Evolutionary conservation across 2,113 vertebrate species (phyloP).

Genomic region (Nerophis lumbriciformis): DNA sequence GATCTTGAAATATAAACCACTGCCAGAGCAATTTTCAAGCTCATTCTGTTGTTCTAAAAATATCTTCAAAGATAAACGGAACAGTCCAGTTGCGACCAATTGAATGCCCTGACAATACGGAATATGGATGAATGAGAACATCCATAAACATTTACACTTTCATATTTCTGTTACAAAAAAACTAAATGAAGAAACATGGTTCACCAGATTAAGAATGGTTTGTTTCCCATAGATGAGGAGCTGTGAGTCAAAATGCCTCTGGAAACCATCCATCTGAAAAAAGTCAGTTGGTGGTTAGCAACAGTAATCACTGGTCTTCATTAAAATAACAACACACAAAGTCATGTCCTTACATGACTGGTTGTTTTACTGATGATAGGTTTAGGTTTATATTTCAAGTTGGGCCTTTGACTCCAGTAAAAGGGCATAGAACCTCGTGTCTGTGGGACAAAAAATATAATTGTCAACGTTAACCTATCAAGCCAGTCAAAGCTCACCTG

Average conservation of each 20-base stretch:
- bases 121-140: no score
- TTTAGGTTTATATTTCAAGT: conserved; percentile 94
- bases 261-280: conserved; percentile 62
- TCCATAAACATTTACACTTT: no score
- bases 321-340: not conserved
- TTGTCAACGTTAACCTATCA: not conserved
- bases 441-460: conserved; percentile 55
- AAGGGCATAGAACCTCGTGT: conserved; percentile 97
- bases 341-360: conserved; percentile 63
- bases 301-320: no score
- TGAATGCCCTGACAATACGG: no score
- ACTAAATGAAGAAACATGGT: conserved; percentile 14
- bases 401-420: conserved; percentile 98
- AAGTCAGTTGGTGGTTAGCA: conserved; percentile 1
- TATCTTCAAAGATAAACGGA: no score
- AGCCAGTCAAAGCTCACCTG: not conserved
- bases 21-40: no score
- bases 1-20: no score
- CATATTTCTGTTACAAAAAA: no score
- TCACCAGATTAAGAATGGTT: conserved; percentile 91
- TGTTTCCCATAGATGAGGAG: conserved; percentile 95
- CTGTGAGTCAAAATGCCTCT: conserved; percentile 96
- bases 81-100: no score
- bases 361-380: conserved; percentile 91
- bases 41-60: no score